These are phyloP conservation scores for Macrotus californicus DNA, from an alignment of 2,113 vertebrate genomes.

Conservation along the genomic window DNA sequence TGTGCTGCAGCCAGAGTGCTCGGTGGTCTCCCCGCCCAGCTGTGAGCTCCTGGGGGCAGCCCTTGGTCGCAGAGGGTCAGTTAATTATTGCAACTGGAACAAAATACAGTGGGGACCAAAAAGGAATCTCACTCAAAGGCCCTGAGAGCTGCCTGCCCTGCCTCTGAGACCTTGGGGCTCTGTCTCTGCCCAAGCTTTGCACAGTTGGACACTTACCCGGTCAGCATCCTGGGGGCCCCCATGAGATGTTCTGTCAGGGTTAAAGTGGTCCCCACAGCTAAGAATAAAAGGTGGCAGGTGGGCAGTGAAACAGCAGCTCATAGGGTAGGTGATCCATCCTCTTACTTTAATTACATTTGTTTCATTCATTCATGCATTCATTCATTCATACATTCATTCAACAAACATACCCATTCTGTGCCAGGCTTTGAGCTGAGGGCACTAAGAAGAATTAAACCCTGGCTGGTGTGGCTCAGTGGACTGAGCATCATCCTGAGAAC, in stretches of 20 bases:
- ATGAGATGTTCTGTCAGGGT: constrained; percentile 85
- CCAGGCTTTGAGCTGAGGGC: background rate
- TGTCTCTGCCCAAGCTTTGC: background rate
- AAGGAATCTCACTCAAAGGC: background rate
- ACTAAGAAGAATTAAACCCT: background rate
- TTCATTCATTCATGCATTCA: background rate
- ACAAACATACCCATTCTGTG: background rate
- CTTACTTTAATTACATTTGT: background rate
- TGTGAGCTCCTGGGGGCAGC: background rate
- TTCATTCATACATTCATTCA: background rate
- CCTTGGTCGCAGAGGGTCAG: background rate
- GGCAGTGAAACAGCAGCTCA: background rate
- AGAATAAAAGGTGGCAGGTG: background rate
- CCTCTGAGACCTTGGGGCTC: background rate
- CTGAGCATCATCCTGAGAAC: too few relatives aligned
- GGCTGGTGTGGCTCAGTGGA: too few relatives aligned
- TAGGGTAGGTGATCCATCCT: background rate
- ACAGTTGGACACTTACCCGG: constrained; percentile 79
- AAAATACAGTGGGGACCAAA: background rate
- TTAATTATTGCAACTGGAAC: background rate
- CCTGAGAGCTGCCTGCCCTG: background rate
- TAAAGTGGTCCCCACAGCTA: constrained; percentile 92
- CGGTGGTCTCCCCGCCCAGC: background rate
- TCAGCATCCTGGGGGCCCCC: constrained; percentile 85
- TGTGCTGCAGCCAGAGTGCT: background rate